Base-by-base conservation (phyloP, 1,140 invertebrate genomes). In the Sminthurinus signatus region DNA sequence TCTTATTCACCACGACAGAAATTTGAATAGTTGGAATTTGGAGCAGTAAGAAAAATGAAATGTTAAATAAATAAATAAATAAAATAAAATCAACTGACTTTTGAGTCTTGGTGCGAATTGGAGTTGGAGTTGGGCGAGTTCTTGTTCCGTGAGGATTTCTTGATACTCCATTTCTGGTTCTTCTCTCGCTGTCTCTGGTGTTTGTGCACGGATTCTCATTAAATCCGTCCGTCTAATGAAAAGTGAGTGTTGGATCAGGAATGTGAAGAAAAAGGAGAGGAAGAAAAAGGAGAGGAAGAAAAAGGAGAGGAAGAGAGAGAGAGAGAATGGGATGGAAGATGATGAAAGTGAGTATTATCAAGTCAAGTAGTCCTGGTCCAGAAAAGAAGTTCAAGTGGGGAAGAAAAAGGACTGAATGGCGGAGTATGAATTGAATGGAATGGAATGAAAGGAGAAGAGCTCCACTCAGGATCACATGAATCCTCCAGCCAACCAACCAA, bases 141-240 rank as follows among this genome's bases (percentile, higher is more conserved):
- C 60, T 27, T 62, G 60, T 21, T 57, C 44, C 21, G 32, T 67
- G 21, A 67, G 48, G 31, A 67, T 67, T 50, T 67, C 65, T 36
- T 62, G 19, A 28, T 67, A 67, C 28, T n/a, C 19, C 10, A 31
- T 52, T 5, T 17, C 39, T n/a, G 28, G 14, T 27, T n/a, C n/a
- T n/a, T n/a, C n/a, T n/a, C 27, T 39, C 46, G 31, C 50, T 4
- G 23, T 8, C 10, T 52, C 50, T 8, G 21, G 5, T 56, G 44
- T 46, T 46, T 46, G 44, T n/a, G n/a, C 44, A 36, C 32, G n/a
- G n/a, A n/a, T n/a, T 10, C 36, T n/a, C 28, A 25, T 28, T 52
- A 23, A 52, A 29, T 52, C 50, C 27, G n/a, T 52, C 50, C 27
- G 50, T 52, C 50, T 52, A 29, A 52, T 28, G 50, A 52, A 29